A percentile compares a stretch with the other conserved stretches of the same genome.
phyloP scores from a whole-genome alignment of 2,113 vertebrate species.

The Seriola rivoliana region DNA sequence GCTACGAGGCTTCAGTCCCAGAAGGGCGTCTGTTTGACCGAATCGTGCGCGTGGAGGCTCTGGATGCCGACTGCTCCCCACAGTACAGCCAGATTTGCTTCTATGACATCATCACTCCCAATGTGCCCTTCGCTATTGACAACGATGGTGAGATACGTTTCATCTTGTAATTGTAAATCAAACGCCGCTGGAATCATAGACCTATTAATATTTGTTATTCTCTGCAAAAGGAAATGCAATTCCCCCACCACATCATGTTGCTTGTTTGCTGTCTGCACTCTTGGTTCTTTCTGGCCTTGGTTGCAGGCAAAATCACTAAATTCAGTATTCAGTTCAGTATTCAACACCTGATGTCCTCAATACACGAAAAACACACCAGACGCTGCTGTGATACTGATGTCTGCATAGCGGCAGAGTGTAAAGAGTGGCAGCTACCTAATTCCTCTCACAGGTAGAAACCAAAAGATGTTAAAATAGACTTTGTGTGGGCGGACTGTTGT shows the following conservation, averaged over 20 bases:
- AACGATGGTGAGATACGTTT: slow-evolving; percentile 90
- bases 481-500: slow-evolving; percentile 59
- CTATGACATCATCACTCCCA: slow-evolving; percentile 98
- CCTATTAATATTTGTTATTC: neutral
- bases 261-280: neutral
- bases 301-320: slow-evolving; percentile 15
- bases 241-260: slow-evolving; percentile 2
- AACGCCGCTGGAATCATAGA: neutral
- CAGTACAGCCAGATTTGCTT: slow-evolving; percentile 99
- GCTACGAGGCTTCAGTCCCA: slow-evolving; percentile 92
- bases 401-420: slow-evolving; percentile 25
- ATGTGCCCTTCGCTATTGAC: slow-evolving; percentile 97
- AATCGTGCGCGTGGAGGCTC: slow-evolving; percentile 94
- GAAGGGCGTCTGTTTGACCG: slow-evolving; percentile 96
- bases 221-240: slow-evolving; percentile 20
- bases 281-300: neutral
- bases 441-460: slow-evolving; percentile 55
- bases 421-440: slow-evolving; percentile 22
- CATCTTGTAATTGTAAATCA: slow-evolving; percentile 19
- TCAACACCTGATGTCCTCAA: slow-evolving; percentile 37
- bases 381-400: slow-evolving; percentile 35
- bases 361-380: slow-evolving; percentile 39
- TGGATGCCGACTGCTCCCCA: slow-evolving; percentile 96
- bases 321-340: slow-evolving; percentile 41
- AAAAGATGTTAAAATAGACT: slow-evolving; percentile 64